Percentiles rank a stretch among this genome's conserved stretches.
phyloP scores from a whole-genome alignment of 2,888 invertebrate genomes.

The Heterodera filipjevi region DNA sequence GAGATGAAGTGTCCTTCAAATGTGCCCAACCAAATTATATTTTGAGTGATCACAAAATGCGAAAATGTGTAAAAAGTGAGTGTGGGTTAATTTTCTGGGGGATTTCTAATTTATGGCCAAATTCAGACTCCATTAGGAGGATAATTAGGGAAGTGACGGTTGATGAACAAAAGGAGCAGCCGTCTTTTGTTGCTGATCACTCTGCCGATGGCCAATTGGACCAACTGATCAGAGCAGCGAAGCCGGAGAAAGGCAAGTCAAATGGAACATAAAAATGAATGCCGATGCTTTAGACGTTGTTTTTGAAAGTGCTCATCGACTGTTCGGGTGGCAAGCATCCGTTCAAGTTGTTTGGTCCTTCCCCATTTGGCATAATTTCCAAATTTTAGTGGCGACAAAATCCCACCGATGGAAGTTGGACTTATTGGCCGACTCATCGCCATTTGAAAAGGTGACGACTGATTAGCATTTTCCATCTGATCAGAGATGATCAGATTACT shows the following conservation, averaged over 20 bases:
- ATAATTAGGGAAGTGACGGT: neutral
- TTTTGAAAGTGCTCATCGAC: neutral
- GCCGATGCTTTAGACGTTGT: neutral
- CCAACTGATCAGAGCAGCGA: neutral
- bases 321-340: neutral
- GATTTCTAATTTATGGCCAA: neutral
- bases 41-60: neutral
- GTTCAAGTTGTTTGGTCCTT: neutral
- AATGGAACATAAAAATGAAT: neutral
- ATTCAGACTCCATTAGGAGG: neutral
- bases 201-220: neutral
- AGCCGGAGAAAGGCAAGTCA: neutral
- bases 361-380: neutral
- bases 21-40: conserved; percentile 10
- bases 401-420: neutral
- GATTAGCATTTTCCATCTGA: neutral
- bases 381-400: neutral
- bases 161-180: neutral
- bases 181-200: neutral
- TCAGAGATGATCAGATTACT: too few relatives aligned
- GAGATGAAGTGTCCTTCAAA: neutral
- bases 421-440: neutral
- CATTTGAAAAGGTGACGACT: neutral
- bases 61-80: conserved; percentile 11
- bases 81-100: too few relatives aligned